Base-by-base conservation (phyloP, 2,888 invertebrate species). In the Dryobotodes eremita region DNA sequence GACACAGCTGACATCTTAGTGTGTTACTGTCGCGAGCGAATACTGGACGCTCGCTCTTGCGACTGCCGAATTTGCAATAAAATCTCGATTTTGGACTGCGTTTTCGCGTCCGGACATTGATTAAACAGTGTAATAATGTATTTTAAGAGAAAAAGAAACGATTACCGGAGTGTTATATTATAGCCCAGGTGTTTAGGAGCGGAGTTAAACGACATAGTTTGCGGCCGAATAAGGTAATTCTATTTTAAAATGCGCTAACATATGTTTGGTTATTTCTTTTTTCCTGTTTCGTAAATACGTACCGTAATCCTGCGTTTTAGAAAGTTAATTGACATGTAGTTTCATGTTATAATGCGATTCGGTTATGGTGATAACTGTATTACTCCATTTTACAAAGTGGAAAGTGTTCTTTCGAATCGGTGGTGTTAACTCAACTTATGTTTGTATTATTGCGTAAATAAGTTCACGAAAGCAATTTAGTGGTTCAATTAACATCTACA, bases 121-220 rank as follows among this genome's bases (percentile, higher is more conserved):
- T 92, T 94, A 93, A 92, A 93, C 92, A 95, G 96, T 96, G 95
- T 96, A 96, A 96, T 96, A 96, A 97, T 97, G 97, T 95, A 96
- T 97, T 95, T 95, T 94, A 97, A 95, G 95, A 95, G 96, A 96
- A 97, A 96, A 97, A 96, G 95, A 95, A 94, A 96, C 95, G 93
- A 95, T 93, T 95, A 93, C 91, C 94, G 94, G 88, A 97, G 96
- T 96, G 97, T 97, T 92, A 97, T 97, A 94, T 97, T 97, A 97
- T 97, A 97, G 97, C 97, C 96, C 92, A 93, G 94, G 96, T 95
- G 95, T 94, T 93, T 89, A 89, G 83, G 86, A 91, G 93, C 94
- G 96, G 96, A 95, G 96, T 94, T 86, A 89, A 94, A 93, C 94
- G 93, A 91, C 89, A 89, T 90, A 89, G 94, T 94, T 94, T 94